Conservation (phyloP, 53 echinoderm and acorn worm genomes). For the Antedon mediterranea region DNA sequence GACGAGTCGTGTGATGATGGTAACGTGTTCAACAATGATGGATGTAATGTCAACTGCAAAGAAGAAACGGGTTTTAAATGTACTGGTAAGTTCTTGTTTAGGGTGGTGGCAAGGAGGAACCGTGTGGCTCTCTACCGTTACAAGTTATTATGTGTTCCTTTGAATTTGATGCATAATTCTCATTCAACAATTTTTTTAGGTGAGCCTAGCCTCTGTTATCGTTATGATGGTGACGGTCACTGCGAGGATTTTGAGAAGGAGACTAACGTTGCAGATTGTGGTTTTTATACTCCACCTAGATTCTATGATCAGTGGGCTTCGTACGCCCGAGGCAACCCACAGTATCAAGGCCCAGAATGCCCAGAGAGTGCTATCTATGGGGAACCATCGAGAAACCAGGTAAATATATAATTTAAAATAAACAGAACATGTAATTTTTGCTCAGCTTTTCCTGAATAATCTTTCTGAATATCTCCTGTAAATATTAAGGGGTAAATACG, state of each 20-base stretch:
- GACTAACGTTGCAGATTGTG: constrained; percentile 40
- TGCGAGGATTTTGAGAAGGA: constrained; percentile 49
- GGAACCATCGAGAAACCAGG: constrained; percentile 17
- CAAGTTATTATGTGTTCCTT: too few species aligned
- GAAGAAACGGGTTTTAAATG: constrained; percentile 42
- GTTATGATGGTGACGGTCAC: constrained; percentile 28
- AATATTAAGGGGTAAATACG: too few species aligned
- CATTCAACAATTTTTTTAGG: constrained; percentile 29
- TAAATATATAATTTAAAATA: too few species aligned
- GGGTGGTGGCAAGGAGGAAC: too few species aligned
- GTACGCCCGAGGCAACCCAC: constrained; percentile 50
- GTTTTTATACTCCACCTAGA: constrained; percentile 51
- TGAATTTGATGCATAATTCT: neutral
- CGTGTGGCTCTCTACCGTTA: too few species aligned
- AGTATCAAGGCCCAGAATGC: constrained; percentile 29
- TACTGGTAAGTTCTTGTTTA: constrained; percentile 29
- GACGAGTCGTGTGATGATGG: constrained; percentile 84
- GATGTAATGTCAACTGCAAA: constrained; percentile 52
- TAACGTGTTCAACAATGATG: constrained; percentile 58
- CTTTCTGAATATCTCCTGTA: too few species aligned
- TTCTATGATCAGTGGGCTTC: constrained; percentile 71
- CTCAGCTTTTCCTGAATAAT: too few species aligned
- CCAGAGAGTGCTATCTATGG: constrained; percentile 36
- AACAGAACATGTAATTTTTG: too few species aligned
- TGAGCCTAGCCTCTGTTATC: constrained; percentile 56